Base-by-base conservation (phyloP, 1,140 invertebrate species). In the Arctopsyche grandis region DNA sequence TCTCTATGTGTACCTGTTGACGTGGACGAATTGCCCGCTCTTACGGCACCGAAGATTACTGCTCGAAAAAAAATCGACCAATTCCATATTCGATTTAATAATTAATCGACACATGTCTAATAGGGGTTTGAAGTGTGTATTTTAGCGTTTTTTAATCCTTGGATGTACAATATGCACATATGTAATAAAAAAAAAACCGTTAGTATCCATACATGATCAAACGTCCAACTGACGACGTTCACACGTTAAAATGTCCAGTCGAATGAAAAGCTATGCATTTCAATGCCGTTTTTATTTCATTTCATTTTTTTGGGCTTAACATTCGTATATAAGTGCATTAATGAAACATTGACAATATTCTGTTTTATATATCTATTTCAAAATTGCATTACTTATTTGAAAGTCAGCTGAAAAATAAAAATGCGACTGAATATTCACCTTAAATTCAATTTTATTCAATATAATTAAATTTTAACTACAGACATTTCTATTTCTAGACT, bases 241-340 rank as follows among this genome's bases (percentile, higher is more conserved):
- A 16, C 48, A 14, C 56, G 56, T 60, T 60, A 16, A 21, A 60
- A 60, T 60, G 56, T 60, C 56, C 56, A 21, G 56, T 60, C 56
- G 56, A 19, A 60, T 60, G 56, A 60, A 60, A 60, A 16, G 21
- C 56, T 21, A 60, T 21, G 5, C 56, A 16, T 60, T 60, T 19
- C 56, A 60, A 21, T 21, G 56, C 52, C 5, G 52, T 16, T 56
- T n/a, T 21, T 19, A 10, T 52, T 52, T 52, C 48, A 60, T 60
- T 60, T 60, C 19, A 19, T 60, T 60, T 60, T 60, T 38, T 38
- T 38, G 3, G 29, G 7, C 29, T 38, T n/a, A n/a, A n/a, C n/a
- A 38, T 38, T 7, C 29, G 29, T 38, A 7, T 38, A n/a, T n/a
- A n/a, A n/a, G 29, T 38, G 29, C 29, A 38, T 38, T 4, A 38